Base-by-base conservation (phyloP, 1,140 invertebrate genomes). In the Vanessa tameamea region DNA sequence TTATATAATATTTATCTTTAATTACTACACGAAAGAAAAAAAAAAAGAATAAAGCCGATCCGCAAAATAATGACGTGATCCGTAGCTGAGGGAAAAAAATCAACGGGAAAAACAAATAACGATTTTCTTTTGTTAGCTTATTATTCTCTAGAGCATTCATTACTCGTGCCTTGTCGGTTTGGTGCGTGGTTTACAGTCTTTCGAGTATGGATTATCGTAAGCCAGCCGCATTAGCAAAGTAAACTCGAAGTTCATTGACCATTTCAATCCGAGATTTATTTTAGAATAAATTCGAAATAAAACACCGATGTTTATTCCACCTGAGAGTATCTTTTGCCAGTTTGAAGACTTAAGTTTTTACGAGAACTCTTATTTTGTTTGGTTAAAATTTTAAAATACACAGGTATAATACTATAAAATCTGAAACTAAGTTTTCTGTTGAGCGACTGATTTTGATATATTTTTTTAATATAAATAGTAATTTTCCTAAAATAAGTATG, bases 1-100 rank as follows among this genome's bases (percentile, higher is more conserved):
- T 91, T 91, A 89, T 92, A 92, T 92, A 86, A 90, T 92, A 89
- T 92, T 92, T 92, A 91, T 90, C 90, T 92, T 92, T 92, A 91
- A 92, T 92, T 91, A 92, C 86, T 87, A 92, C 90, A 92, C 87
- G 85, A 83, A 84, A 64, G 77, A 81, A 79, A 87, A 82, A 81
- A n/a, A 80, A 80, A 81, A 81, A 81, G 77, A 82, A 85, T 73
- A 75, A 71, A 77, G 76, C 57, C 82, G 78, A 82, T 87, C 83
- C 81, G 77, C 78, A 74, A 82, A 88, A 91, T 91, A 92, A 91
- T 90, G 85, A 89, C 83, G 85, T 80, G 87, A 91, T 87, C 84
- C 85, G 83, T 75, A 76, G 79, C 81, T 73, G 77, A 81, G 87
- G 86, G 85, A 85, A 83, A 81, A 84, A 85, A 31, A 31, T 87